Base-by-base conservation (phyloP, 2,113 vertebrate species). In the Daphoenositta chrysoptera region DNA sequence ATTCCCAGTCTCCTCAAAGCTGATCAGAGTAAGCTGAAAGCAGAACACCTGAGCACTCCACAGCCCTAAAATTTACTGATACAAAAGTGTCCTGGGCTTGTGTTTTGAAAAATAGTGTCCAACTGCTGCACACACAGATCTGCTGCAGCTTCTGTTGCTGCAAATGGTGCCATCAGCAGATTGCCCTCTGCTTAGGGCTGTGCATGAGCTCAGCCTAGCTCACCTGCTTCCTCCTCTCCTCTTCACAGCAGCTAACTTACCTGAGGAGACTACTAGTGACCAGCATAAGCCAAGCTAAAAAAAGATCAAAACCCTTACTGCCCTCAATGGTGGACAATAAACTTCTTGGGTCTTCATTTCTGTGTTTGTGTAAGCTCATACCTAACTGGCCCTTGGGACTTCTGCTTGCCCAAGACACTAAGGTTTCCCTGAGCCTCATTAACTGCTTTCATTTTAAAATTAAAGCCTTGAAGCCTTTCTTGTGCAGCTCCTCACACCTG, bases 111-210 rank as follows among this genome's bases (percentile, higher is more conserved):
- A 75, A 54, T 42, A 27, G 13, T 4, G 5, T 39, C 33, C 30
- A 5, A 6, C 28, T 83, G 23, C 20, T 71, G 11, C 35, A 33
- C 17, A 15, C 9, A 13, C 13, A 54, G 39, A 12, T 35, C 33
- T 39, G 14, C 60, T 69, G 35, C 13, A 61, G 40, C 30, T 54
- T 54, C 54, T 47, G 6, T 9, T 60, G 21, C 44, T 50, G 65
- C 8, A 51, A 26, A 56, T 0, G 0, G 17, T 28, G 20, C 14
- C 7, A 1, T 27, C 28, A 24, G 33, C 16, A 40, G 11, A 8
- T 2, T 60, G 15, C 13, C 47, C 23, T 24, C 47, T 89, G 23
- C 39, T 50, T 31, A 23, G 71, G 40, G 14, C 27, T 17, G 7
- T 31, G 15, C 30, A 10, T 0, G 5, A 20, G 12, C 42, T 65